phyloP scores from a whole-genome alignment of 2,113 vertebrate genomes.

The Rhea pennata region DNA sequence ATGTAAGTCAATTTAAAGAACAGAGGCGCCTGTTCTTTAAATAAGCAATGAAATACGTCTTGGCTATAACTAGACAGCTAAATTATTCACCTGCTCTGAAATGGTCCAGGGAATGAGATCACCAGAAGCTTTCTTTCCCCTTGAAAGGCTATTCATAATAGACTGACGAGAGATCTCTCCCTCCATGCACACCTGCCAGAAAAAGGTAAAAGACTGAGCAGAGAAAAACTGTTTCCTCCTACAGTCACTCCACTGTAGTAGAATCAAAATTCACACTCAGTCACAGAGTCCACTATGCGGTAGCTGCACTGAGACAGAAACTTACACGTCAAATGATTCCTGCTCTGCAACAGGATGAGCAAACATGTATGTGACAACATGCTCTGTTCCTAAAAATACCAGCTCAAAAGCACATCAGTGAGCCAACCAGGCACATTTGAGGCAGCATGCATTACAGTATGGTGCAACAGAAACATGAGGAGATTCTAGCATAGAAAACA shows the following conservation, averaged over 20 bases:
- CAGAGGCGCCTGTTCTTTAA: background rate
- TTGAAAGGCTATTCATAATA: conserved; percentile 92
- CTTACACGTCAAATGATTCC: background rate
- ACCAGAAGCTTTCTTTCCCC: conserved; percentile 95
- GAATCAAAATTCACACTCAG: background rate
- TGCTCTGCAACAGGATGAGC: background rate
- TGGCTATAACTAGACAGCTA: background rate
- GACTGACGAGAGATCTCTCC: conserved; percentile 96
- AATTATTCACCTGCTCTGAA: conserved; percentile 89
- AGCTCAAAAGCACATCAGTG: background rate
- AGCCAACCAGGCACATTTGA: background rate
- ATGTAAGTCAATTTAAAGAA: background rate
- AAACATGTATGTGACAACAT: background rate
- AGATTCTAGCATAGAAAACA: background rate
- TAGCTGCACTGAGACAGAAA: background rate
- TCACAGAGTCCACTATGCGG: background rate
- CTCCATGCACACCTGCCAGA: conserved; percentile 90
- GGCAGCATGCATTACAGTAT: accelerated
- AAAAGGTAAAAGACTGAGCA: background rate
- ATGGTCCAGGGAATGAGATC: conserved; percentile 98
- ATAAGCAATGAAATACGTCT: background rate
- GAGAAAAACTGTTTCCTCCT: background rate
- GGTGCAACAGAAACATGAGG: background rate
- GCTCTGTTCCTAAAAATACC: background rate
- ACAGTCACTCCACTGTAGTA: accelerated